Base-by-base conservation (phyloP, 1,140 invertebrate genomes). In the Nasonia vitripennis region DNA sequence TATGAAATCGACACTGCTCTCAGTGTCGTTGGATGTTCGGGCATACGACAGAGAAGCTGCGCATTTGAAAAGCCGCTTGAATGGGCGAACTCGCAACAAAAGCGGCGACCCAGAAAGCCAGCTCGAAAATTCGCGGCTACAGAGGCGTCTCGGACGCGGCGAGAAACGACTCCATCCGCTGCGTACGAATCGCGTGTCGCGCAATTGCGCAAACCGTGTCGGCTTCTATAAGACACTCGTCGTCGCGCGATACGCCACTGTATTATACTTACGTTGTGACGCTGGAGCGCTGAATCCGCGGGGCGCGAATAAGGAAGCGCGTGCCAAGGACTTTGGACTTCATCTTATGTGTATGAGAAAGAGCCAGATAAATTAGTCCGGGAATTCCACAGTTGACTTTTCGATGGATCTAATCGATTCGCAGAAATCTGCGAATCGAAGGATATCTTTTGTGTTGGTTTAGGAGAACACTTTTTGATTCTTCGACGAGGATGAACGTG, bases 161-260 rank as follows among this genome's bases (percentile, higher is more conserved):
- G 27, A 75, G 55, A 77, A 77, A 83, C 81, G 73, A 45, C 48
- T 83, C 70, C 81, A 83, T 83, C 73, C 81, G 73, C 12, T 55
- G 70, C 45, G 81, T 45, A 45, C 17, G 82, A 68, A 77, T 83
- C 51, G 82, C 82, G 82, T 83, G 74, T 78, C 75, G 62, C 82
- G 45, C 34, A 78, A 78, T 51, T 51, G 20, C 27, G 34, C 27
- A 45, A 17, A 78, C 41, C 51, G 74, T 62, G 37, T 83, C 73
- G 51, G 14, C 27, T 20, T 62, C 70, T 73, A 27, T 27, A 81
- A 73, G 17, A 31, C n/a, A 62, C 55, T 62, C 55, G 55, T 41
- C 37, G 37, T 41, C 10, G 48, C 48, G 10, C 7, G 0, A 12
- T 51, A 14, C 10, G 6, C 1, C 17, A 17, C 14, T 62, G 14